Conservation (phyloP, 1,140 invertebrate species). For the Heliconius melpomene region DNA sequence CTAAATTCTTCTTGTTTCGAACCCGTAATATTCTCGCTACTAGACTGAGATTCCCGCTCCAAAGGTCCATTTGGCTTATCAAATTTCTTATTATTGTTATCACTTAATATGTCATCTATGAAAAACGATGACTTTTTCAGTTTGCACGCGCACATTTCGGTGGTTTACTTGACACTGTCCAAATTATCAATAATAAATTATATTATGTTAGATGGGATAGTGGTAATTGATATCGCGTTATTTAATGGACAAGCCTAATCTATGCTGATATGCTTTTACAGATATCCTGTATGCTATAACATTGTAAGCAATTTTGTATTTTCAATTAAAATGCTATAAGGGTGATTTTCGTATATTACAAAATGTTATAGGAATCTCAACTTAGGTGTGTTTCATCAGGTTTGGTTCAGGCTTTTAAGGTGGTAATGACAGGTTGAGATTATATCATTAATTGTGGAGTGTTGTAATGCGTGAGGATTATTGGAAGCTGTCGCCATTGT, state of each 20-base stretch:
- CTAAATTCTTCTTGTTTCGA: constrained; percentile 27
- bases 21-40: constrained; percentile 23
- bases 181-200: constrained; percentile 62
- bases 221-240: constrained; percentile 77
- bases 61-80: background rate
- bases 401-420: constrained; percentile 40
- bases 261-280: constrained; percentile 44
- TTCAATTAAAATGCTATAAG: background rate
- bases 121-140: constrained; percentile 68
- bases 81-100: constrained; percentile 22
- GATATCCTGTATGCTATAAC: background rate
- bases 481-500: constrained; percentile 31
- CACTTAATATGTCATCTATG: constrained; percentile 70
- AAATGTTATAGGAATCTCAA: background rate
- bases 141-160: constrained; percentile 72
- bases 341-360: constrained; percentile 4
- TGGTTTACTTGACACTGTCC: constrained; percentile 59
- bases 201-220: constrained; percentile 43
- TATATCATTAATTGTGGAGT: constrained; percentile 43
- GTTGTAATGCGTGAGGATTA: constrained; percentile 39
- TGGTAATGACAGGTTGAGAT: constrained; percentile 41
- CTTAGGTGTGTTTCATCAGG: constrained; percentile 5
- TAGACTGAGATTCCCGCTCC: constrained; percentile 39
- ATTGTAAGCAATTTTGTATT: constrained; percentile 16
- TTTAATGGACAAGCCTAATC: constrained; percentile 73